Evolutionary conservation across 2,113 vertebrate species (phyloP).

Genomic region (Sula dactylatra): DNA sequence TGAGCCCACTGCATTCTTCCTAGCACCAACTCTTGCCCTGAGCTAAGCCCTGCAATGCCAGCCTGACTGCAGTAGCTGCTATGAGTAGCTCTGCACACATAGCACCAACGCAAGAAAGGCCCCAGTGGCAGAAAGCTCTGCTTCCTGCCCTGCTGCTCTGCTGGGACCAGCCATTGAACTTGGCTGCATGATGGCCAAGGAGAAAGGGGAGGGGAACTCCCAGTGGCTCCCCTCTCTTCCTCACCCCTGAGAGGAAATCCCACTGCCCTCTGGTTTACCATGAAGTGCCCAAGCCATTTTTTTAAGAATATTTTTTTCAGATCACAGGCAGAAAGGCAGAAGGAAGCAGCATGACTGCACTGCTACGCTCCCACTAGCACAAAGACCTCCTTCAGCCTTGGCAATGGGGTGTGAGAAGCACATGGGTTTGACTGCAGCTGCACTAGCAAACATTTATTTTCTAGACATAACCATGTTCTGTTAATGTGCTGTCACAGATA

Average conservation of each 20-base stretch:
- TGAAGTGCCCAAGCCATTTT: background rate
- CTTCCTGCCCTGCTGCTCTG: background rate
- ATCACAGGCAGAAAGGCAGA: background rate
- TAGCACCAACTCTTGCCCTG: background rate
- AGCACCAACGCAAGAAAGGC: background rate
- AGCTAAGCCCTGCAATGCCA: background rate
- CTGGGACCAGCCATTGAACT: background rate
- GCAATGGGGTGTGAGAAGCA: background rate
- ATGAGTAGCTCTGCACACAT: background rate
- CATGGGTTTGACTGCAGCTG: background rate
- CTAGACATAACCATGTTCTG: background rate
- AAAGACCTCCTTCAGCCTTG: background rate
- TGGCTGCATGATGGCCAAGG: background rate
- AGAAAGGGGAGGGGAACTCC: background rate
- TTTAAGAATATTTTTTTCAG: background rate
- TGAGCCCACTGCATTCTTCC: background rate
- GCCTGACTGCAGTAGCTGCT: background rate
- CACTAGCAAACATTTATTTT: background rate
- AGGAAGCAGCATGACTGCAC: background rate
- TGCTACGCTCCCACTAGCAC: background rate
- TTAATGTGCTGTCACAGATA: background rate
- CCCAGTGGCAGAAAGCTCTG: background rate
- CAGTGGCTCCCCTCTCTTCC: background rate
- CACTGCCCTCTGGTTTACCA: background rate
- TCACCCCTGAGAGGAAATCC: background rate